phyloP scores from a whole-genome alignment of 2,797 vertebrate genomes.

The Poecilia velifera region DNA sequence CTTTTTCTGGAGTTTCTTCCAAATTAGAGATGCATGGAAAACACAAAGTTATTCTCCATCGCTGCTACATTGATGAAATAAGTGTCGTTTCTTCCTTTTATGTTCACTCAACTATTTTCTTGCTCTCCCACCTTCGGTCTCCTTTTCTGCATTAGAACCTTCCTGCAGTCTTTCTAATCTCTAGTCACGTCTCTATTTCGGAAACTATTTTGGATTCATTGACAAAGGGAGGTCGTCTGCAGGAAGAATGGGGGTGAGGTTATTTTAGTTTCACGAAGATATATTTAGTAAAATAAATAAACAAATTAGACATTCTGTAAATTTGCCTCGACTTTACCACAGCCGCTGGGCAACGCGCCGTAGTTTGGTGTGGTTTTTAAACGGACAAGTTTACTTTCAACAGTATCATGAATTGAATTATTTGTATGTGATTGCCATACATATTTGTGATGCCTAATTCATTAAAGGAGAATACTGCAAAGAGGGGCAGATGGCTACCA shows the following conservation, averaged over 20 bases:
- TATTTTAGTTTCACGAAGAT: neutral
- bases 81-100: neutral
- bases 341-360: neutral
- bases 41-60: neutral
- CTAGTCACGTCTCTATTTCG: neutral
- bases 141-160: neutral
- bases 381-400: neutral
- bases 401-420: neutral
- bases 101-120: neutral
- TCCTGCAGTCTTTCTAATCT: neutral
- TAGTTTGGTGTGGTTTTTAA: neutral
- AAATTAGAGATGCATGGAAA: neutral
- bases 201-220: neutral
- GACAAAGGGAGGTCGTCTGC: neutral
- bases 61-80: neutral
- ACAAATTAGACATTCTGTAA: neutral
- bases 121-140: neutral
- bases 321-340: neutral
- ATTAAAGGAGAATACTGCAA: neutral
- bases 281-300: slow-evolving; percentile 1
- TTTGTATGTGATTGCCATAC: neutral
- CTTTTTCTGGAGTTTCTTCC: neutral
- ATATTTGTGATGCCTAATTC: neutral
- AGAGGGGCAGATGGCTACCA: neutral
- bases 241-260: neutral